These are phyloP conservation scores for Ericerus pela DNA, from an alignment of 1,140 invertebrate species.

Conservation along the genomic window DNA sequence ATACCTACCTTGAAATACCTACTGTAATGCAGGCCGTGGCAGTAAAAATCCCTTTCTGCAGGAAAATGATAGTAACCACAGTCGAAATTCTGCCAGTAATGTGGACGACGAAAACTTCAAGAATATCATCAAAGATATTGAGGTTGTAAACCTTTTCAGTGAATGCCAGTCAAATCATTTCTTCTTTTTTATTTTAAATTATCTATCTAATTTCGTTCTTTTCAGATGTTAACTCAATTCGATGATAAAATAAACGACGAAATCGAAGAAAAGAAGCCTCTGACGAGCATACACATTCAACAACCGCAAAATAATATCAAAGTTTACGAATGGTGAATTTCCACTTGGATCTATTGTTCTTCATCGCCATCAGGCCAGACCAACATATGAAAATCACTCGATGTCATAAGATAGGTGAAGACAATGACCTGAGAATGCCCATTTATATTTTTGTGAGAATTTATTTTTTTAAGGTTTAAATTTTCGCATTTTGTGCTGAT, in stretches of 20 bases:
- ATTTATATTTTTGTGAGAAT: too few species aligned
- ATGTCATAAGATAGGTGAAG: too few species aligned
- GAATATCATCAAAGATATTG: background rate
- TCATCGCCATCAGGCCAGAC: too few species aligned
- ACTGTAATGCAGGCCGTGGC: background rate
- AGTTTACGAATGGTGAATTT: background rate
- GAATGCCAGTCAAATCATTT: background rate
- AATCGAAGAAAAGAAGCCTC: background rate
- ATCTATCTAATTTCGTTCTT: too few species aligned
- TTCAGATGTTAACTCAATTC: background rate
- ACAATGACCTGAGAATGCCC: too few species aligned
- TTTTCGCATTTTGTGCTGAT: too few species aligned
- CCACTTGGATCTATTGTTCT: too few species aligned
- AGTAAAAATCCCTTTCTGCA: constrained; percentile 4
- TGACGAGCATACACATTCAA: constrained; percentile 1
- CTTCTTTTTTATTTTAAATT: background rate
- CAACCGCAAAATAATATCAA: constrained; percentile 1
- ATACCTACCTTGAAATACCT: too few species aligned
- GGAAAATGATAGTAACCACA: background rate
- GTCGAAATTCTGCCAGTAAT: background rate
- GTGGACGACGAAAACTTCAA: background rate
- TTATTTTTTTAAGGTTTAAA: too few species aligned
- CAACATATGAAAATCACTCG: too few species aligned
- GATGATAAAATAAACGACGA: constrained; percentile 2
- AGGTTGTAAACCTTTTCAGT: too few species aligned